These are phyloP conservation scores for Drepana falcataria DNA, from an alignment of 2,888 invertebrate genomes.

Conservation along the genomic window DNA sequence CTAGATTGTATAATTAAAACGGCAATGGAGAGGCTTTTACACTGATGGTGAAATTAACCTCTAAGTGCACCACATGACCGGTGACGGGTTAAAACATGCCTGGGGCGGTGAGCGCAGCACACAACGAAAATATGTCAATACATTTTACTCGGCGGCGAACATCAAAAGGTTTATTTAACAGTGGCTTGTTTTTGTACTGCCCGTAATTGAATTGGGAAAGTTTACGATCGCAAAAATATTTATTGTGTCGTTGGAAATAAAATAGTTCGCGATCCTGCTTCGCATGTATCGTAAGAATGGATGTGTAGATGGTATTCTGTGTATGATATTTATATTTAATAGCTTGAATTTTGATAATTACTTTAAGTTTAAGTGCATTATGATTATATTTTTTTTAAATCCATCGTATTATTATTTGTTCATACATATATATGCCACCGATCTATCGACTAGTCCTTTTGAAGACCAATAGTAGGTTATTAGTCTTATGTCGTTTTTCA, in stretches of 20 bases:
- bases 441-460: too few relatives aligned
- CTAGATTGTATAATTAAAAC: constrained; percentile 13
- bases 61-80: constrained; percentile 22
- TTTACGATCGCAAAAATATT: constrained; percentile 53
- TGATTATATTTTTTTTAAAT: too few relatives aligned
- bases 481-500: too few relatives aligned
- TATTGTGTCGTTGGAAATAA: constrained; percentile 35
- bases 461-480: too few relatives aligned
- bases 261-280: constrained; percentile 24
- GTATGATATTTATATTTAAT: too few relatives aligned
- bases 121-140: constrained; percentile 43
- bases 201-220: constrained; percentile 59
- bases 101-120: constrained; percentile 11
- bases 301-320: too few relatives aligned
- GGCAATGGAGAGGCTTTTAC: constrained; percentile 23
- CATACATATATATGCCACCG: too few relatives aligned
- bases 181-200: constrained; percentile 45
- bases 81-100: constrained; percentile 25
- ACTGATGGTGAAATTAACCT: constrained; percentile 38
- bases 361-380: too few relatives aligned
- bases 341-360: too few relatives aligned
- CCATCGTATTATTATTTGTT: too few relatives aligned
- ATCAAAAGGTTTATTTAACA: constrained; percentile 59
- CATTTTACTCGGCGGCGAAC: constrained; percentile 37
- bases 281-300: neutral